These are phyloP conservation scores for Anarhynchus alexandrinus DNA, from an alignment of 2,113 vertebrate species.

Conservation along the genomic window DNA sequence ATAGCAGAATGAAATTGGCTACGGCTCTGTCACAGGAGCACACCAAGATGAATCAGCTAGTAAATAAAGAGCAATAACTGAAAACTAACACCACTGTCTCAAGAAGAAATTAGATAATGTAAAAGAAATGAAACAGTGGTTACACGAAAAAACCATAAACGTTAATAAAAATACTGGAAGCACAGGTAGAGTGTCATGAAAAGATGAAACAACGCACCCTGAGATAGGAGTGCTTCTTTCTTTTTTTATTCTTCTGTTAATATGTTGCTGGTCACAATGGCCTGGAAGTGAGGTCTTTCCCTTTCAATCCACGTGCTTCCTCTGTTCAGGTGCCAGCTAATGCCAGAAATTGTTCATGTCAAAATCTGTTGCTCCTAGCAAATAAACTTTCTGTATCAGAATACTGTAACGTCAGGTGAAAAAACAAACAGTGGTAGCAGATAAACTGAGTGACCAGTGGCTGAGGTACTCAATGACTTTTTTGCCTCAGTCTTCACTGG, in stretches of 20 bases:
- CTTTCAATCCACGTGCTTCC: neutral
- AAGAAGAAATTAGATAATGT: neutral
- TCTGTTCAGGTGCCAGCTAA: neutral
- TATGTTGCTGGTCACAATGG: neutral
- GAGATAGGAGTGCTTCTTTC: neutral
- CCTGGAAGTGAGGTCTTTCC: neutral
- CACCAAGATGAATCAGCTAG: slow-evolving; percentile 17
- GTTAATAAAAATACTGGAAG: neutral
- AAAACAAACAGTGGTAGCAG: neutral
- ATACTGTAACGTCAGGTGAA: neutral
- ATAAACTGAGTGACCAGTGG: too few relatives aligned
- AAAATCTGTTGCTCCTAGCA: neutral
- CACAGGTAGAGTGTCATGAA: neutral
- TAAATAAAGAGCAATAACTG: slow-evolving; percentile 38
- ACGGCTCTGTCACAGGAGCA: neutral
- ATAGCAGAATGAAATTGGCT: neutral
- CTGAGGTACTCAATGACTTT: too few relatives aligned
- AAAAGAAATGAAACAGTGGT: neutral
- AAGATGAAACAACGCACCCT: neutral
- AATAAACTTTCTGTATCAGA: neutral
- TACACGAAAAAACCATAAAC: neutral
- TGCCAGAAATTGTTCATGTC: neutral
- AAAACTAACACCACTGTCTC: neutral
- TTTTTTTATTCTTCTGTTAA: neutral
- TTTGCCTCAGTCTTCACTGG: too few relatives aligned